A percentile compares a stretch with the other conserved stretches of the same genome.
Conservation (phyloP, 2,888 invertebrate species). For the Melanostoma scalare region DNA sequence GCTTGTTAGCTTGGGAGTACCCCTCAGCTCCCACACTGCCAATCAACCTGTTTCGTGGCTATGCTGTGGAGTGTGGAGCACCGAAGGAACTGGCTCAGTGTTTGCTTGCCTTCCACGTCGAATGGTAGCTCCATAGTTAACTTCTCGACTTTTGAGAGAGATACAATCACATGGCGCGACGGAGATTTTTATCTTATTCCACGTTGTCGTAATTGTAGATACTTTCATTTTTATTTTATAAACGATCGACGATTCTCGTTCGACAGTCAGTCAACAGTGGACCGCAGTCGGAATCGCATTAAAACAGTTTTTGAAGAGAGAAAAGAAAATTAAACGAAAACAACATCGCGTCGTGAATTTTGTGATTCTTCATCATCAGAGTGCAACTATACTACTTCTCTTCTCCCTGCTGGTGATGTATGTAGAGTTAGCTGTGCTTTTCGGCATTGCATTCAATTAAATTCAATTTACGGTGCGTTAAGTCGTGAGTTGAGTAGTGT, state of each 20-base stretch:
- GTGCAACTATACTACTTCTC: background rate
- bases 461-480: constrained; percentile 70
- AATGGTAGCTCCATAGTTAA: constrained; percentile 36
- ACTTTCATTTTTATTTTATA: constrained; percentile 68
- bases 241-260: constrained; percentile 54
- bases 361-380: constrained; percentile 14
- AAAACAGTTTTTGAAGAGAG: background rate
- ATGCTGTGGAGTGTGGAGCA: constrained; percentile 25
- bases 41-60: constrained; percentile 65
- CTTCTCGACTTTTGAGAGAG: background rate
- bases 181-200: constrained; percentile 34
- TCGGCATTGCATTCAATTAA: constrained; percentile 69
- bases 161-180: constrained; percentile 42
- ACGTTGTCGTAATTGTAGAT: constrained; percentile 42
- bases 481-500: constrained; percentile 22
- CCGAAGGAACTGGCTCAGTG: constrained; percentile 40
- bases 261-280: constrained; percentile 67
- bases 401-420: constrained; percentile 2
- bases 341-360: background rate
- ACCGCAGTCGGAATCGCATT: constrained; percentile 53
- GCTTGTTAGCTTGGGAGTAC: background rate
- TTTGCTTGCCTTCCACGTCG: constrained; percentile 66
- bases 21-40: background rate
- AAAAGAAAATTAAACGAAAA: background rate
- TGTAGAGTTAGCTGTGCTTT: constrained; percentile 36